A percentile compares a stretch with the other conserved stretches of the same genome.
Evolutionary conservation across 2,113 vertebrate species (phyloP).

Genomic region (Nothocercus nigrocapillus): DNA sequence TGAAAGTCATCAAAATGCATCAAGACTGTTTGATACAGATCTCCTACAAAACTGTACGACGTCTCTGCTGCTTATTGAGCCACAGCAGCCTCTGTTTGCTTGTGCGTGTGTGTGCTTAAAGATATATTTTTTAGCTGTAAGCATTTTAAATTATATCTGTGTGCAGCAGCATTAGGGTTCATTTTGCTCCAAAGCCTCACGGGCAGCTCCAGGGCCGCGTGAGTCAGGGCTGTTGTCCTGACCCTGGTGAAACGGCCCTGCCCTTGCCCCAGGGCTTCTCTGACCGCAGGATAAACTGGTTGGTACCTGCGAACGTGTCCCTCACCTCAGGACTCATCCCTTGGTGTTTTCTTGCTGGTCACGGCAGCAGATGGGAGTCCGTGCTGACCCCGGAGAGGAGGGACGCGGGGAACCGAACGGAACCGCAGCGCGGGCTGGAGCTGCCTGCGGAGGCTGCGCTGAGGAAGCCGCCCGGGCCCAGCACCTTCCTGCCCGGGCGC

Average conservation of each 20-base stretch:
- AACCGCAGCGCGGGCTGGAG: too few relatives aligned
- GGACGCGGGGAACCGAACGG: background rate
- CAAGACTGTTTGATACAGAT: background rate
- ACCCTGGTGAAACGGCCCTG: rapidly evolving
- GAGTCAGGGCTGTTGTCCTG: background rate
- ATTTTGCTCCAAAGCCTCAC: background rate
- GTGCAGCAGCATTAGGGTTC: too few relatives aligned
- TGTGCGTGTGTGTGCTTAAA: background rate
- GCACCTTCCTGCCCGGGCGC: rapidly evolving
- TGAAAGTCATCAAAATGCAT: background rate
- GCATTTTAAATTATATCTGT: background rate
- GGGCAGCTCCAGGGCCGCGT: background rate
- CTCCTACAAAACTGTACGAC: background rate
- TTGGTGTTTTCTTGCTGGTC: background rate
- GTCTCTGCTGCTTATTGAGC: background rate
- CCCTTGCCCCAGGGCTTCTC: background rate
- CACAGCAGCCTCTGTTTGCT: background rate
- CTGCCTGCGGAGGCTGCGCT: too few relatives aligned
- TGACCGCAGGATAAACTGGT: rapidly evolving
- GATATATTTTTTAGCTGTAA: rapidly evolving
- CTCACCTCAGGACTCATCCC: rapidly evolving
- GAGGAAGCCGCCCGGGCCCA: background rate
- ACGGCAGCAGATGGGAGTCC: rapidly evolving
- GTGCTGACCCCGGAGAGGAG: background rate
- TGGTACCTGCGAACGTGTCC: background rate